Percentiles rank a stretch among this genome's conserved stretches.
These are phyloP conservation scores for Bursaphelenchus okinawaensis DNA, from an alignment of 2,888 invertebrate genomes.

Conservation along the genomic window DNA sequence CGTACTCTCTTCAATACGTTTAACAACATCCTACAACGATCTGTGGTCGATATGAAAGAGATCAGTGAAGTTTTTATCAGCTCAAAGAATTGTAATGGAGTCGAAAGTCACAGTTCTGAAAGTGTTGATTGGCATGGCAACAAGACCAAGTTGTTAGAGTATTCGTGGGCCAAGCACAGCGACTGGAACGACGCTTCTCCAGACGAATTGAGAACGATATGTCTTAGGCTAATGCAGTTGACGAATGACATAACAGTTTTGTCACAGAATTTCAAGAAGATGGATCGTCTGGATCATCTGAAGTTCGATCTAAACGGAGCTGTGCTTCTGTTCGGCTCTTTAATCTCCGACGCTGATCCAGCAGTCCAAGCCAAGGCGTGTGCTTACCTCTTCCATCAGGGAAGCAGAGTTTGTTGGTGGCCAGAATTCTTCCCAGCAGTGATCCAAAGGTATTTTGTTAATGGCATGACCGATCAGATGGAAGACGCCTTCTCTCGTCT, in stretches of 20 bases:
- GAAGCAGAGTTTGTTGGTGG: constrained; percentile 69
- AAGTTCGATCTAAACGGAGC: constrained; percentile 21
- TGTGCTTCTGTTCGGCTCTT: constrained; percentile 23
- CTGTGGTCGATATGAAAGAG: constrained; percentile 6
- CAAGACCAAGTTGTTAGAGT: constrained; percentile 3
- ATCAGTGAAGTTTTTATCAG: not conserved
- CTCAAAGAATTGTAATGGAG: not conserved
- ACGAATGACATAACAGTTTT: constrained; percentile 1
- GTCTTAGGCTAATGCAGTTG: not conserved
- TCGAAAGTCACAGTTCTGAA: not conserved
- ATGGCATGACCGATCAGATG: not conserved
- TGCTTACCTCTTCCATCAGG: constrained; percentile 25
- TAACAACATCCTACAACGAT: constrained; percentile 19
- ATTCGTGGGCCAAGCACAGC: not conserved
- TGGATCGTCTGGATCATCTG: not conserved
- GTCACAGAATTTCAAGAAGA: not conserved
- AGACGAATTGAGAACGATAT: constrained; percentile 1
- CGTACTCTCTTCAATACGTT: constrained; percentile 81
- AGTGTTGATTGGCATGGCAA: constrained; percentile 2
- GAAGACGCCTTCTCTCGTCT: constrained; percentile 11
- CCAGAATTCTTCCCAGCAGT: constrained; percentile 69
- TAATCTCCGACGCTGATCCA: constrained; percentile 14
- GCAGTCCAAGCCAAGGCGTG: constrained; percentile 15
- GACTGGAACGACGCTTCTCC: constrained; percentile 5
- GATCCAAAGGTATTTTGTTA: constrained; percentile 21